Percentiles rank a stretch among this genome's conserved stretches.
Evolutionary conservation across 2,888 invertebrate genomes (phyloP).

Genomic region (Eumerus sabulonum): DNA sequence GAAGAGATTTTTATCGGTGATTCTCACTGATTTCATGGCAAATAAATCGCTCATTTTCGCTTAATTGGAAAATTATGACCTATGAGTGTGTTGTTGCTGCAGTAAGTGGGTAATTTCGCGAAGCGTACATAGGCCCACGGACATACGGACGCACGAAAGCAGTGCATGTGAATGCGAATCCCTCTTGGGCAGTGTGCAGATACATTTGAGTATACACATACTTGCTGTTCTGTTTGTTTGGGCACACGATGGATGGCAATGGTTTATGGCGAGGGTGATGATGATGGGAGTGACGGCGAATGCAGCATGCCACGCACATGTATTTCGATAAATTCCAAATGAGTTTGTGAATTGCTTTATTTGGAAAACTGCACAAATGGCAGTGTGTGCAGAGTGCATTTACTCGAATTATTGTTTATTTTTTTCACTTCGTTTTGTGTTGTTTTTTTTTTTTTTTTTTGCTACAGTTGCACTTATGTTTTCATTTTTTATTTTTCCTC

Average conservation of each 20-base stretch:
- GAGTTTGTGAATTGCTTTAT: constrained; percentile 66
- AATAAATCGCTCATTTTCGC: constrained; percentile 80
- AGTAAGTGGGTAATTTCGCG: constrained; percentile 65
- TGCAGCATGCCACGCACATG: constrained; percentile 36
- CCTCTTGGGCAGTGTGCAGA: constrained; percentile 18
- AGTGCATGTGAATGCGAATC: constrained; percentile 4
- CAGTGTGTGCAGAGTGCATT: constrained; percentile 37
- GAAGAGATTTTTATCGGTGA: constrained; percentile 79
- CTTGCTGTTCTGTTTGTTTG: constrained; percentile 5
- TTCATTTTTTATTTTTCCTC: too few relatives aligned
- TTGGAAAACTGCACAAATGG: constrained; percentile 43
- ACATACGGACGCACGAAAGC: too few relatives aligned
- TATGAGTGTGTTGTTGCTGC: constrained; percentile 70
- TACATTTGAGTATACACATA: constrained; percentile 36
- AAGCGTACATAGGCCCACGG: constrained; percentile 12
- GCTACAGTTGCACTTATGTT: constrained; percentile 27
- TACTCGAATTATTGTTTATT: too few relatives aligned
- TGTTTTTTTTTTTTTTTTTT: constrained; percentile 14
- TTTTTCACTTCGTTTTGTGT: too few relatives aligned
- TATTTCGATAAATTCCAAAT: constrained; percentile 67
- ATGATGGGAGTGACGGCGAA: constrained; percentile 27
- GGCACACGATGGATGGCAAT: neutral
- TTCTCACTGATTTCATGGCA: constrained; percentile 79
- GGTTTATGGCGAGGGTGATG: neutral
- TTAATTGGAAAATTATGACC: constrained; percentile 79